These are phyloP conservation scores for Tricholaema leucomelas DNA, from an alignment of 2,113 vertebrate genomes.

Conservation along the genomic window DNA sequence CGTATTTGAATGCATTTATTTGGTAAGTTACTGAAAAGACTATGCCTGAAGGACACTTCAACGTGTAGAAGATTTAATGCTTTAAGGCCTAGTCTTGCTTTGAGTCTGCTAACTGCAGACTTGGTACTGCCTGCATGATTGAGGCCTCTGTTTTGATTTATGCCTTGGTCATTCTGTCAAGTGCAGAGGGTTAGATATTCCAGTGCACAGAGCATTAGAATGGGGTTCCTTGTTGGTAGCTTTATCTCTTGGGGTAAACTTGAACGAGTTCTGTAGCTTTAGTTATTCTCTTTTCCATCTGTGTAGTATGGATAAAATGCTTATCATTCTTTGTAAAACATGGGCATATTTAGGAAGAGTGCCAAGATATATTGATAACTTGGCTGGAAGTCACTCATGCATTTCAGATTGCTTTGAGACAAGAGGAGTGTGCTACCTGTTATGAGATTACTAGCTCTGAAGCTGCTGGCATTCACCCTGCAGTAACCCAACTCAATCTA, in stretches of 20 bases:
- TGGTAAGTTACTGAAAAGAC: not conserved
- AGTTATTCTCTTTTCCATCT: not conserved
- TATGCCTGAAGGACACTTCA: conserved; percentile 11
- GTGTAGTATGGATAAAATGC: not conserved
- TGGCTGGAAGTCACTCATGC: not conserved
- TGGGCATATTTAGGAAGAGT: not conserved
- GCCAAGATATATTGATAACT: not conserved
- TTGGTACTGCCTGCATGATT: not conserved
- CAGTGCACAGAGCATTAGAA: not conserved
- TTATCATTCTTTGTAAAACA: not conserved
- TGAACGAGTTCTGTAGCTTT: not conserved
- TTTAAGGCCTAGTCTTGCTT: not conserved
- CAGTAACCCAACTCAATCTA: not conserved
- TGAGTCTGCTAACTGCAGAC: not conserved
- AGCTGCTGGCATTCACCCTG: not conserved
- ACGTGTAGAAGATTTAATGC: not conserved
- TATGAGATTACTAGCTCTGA: not conserved
- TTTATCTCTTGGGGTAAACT: not conserved
- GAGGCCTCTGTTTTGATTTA: not conserved
- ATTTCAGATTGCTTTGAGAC: not conserved
- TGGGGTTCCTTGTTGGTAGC: not conserved
- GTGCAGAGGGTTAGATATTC: not conserved
- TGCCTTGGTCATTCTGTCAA: not conserved
- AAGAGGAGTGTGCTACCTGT: not conserved
- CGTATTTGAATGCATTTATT: not conserved